These are phyloP conservation scores for Tyrannus savana DNA, from an alignment of 2,113 vertebrate species.

Conservation along the genomic window DNA sequence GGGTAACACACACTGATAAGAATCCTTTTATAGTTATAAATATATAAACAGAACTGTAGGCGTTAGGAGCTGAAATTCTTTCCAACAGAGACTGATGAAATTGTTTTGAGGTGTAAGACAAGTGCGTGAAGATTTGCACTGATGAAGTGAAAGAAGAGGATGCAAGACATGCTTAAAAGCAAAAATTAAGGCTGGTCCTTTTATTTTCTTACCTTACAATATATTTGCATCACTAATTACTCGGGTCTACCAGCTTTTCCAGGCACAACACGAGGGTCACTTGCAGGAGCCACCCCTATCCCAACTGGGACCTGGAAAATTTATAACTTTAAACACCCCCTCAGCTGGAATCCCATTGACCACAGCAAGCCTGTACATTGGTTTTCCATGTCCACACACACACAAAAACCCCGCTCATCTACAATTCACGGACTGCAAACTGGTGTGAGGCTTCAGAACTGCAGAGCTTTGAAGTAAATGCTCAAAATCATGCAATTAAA, in stretches of 20 bases:
- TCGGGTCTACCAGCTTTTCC: background rate
- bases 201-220: background rate
- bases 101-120: background rate
- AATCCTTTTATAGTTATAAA: background rate
- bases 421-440: background rate
- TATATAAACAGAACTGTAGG: background rate
- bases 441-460: background rate
- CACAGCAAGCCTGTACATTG: background rate
- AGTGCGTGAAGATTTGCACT: background rate
- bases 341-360: accelerated
- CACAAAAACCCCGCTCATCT: background rate
- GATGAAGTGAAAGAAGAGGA: background rate
- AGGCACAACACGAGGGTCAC: background rate
- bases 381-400: background rate
- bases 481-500: background rate
- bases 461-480: background rate
- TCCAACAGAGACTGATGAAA: background rate
- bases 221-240: background rate
- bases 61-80: background rate
- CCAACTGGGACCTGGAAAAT: background rate
- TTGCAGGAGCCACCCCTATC: background rate
- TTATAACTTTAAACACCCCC: accelerated
- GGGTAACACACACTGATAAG: background rate
- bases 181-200: background rate
- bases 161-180: background rate